Evolutionary conservation across 2,113 vertebrate species (phyloP), one percentile per base, ranked within the genome.

Genomic region (Shinisaurus crocodilurus): DNA sequence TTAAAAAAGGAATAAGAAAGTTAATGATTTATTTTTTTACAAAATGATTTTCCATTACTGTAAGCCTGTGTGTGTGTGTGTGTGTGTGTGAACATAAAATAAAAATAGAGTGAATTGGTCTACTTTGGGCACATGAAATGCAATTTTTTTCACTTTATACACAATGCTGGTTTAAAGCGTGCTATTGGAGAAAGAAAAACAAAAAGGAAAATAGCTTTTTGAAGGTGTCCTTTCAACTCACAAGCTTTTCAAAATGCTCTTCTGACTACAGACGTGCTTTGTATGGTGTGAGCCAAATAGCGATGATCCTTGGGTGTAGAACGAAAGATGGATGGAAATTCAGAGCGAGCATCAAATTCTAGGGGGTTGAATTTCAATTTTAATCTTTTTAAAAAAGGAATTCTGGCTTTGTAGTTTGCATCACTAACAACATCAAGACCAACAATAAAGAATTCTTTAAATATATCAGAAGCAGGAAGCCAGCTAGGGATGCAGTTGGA

Each of bases 151-250:
- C 93, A 75, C 93, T 93, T 92, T 92, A 93, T 92, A 95, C 45
- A 37, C 40, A 94, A 83, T 94, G 96, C 95, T 93, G 94, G 93
- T 95, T 96, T 94, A 92, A 94, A 92, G 88, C 25, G 90, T 90
- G 7, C 90, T 87, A 91, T 85, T 72, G 94, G 90, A 93, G 96
- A 94, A 96, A 95, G 93, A 92, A 90, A 95, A 88, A 91, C 96
- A 96, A 96, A 97, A 95, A 50, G 12, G 18, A 67, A 85, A 90
- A n/a, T 7, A 54, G 25, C 34, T 25, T 77, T 85, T 50, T 67
- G 43, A 85, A 88, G 67, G 37, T 54, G n/a, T 23, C 13, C 67
- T 89, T 82, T 82, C 79, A 82, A 43, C 50, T 72, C 37, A 12
- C 65, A 25, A 43, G 48, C 79, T 82, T 82, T 89, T 60, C 45